phyloP scores from a whole-genome alignment of 2,113 vertebrate species.

The Halichoeres trimaculatus region DNA sequence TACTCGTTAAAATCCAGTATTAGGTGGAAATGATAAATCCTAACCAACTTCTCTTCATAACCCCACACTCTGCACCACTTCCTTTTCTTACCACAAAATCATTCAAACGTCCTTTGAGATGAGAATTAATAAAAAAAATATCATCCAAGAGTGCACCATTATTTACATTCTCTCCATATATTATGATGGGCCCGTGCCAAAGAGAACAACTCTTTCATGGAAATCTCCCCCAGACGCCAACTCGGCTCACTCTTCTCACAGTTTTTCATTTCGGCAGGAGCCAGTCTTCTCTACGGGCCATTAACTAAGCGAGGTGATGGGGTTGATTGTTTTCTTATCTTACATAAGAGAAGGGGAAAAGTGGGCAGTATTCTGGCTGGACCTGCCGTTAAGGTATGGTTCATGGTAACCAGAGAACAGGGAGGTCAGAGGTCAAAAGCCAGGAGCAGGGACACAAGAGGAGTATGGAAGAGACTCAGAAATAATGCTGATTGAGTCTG shows the following conservation, averaged over 20 bases:
- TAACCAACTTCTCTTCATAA: neutral
- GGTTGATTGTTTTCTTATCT: slow-evolving; percentile 55
- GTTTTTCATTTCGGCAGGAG: slow-evolving; percentile 52
- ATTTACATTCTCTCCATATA: slow-evolving; percentile 28
- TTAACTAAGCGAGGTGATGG: slow-evolving; percentile 46
- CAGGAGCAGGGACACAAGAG: slow-evolving; percentile 2
- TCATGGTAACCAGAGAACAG: slow-evolving; percentile 45
- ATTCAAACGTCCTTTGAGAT: neutral
- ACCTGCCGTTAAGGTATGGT: slow-evolving; percentile 29
- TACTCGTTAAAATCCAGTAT: too few species aligned
- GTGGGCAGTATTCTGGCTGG: neutral
- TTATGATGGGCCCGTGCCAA: slow-evolving; percentile 42
- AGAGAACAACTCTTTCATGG: slow-evolving; percentile 40
- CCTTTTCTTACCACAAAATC: neutral
- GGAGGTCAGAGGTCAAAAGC: slow-evolving; percentile 51
- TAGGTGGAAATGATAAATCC: too few species aligned
- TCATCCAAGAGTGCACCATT: neutral
- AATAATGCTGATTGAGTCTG: slow-evolving; percentile 16
- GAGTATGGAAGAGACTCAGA: slow-evolving; percentile 18
- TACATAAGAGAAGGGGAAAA: slow-evolving; percentile 33
- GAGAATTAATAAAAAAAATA: neutral
- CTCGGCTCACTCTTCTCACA: slow-evolving; percentile 36
- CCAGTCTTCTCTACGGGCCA: slow-evolving; percentile 48
- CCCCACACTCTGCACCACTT: neutral
- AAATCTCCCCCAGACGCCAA: slow-evolving; percentile 29